Evolutionary conservation across 2,888 invertebrate species (phyloP).

Genomic region (Dascillus cervinus): DNA sequence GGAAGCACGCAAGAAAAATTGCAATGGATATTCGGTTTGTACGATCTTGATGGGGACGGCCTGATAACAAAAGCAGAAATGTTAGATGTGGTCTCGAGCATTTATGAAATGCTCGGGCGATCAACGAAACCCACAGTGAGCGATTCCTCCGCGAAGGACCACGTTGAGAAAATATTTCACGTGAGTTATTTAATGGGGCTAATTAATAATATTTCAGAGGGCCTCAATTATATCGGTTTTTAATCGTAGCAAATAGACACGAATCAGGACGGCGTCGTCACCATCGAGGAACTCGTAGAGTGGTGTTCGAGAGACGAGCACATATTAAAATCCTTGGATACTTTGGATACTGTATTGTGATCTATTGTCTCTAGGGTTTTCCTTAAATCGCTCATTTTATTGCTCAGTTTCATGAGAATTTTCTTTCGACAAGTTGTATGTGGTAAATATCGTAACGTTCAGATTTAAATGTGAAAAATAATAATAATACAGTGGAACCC

Average conservation of each 20-base stretch:
- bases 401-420: too few relatives aligned
- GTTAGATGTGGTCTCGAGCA: conserved; percentile 73
- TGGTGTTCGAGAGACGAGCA: conserved; percentile 71
- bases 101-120: conserved; percentile 80
- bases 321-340: conserved; percentile 60
- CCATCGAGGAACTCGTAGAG: conserved; percentile 70
- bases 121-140: conserved; percentile 68
- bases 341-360: conserved; percentile 72
- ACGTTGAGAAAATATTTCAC: conserved; percentile 79
- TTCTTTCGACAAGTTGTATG: too few relatives aligned
- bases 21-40: conserved; percentile 81
- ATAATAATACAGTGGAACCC: too few relatives aligned
- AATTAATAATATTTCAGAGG: background rate
- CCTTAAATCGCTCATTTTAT: too few relatives aligned
- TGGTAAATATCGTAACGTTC: too few relatives aligned
- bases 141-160: conserved; percentile 67
- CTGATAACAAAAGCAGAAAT: conserved; percentile 78
- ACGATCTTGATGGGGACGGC: conserved; percentile 82
- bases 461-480: too few relatives aligned
- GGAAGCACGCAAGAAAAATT: conserved; percentile 79
- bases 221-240: too few relatives aligned
- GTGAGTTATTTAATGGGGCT: conserved; percentile 52
- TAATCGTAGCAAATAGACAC: conserved; percentile 64
- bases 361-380: too few relatives aligned
- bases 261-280: conserved; percentile 73